Base-by-base conservation (phyloP, 2,888 invertebrate species). In the Hedya salicella region DNA sequence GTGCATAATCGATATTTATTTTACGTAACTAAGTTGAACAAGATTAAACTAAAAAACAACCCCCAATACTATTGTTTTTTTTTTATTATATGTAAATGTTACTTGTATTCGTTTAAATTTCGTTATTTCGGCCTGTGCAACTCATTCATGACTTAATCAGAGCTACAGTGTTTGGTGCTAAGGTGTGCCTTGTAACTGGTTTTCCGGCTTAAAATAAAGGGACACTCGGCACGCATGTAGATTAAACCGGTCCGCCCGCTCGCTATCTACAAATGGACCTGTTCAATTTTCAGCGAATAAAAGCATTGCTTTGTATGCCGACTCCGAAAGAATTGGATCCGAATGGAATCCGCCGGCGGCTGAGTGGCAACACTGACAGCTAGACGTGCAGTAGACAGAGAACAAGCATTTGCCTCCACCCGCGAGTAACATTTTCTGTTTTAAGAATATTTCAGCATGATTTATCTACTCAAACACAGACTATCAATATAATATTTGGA, bases 381-480 rank as follows among this genome's bases (percentile, higher is more conserved):
- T 44, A 56, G 56, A 56, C 44, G 42, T 44, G 30, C 30, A 56
- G 56, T 30, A 30, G 30, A 30, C 56, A 44, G 44, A 13, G 25
- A 44, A 56, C 14, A 16, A 56, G 44, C 11, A 25, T 42, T 42
- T 30, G 16, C 16, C 40, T 21, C 14, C 8, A 11, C 30, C 11
- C 32, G 19, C 39, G 17, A 14, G 16, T 40, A 32, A 36, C 2
- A 53, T 32, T 9, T n/a, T n/a, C 39, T 25, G 1, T 25, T 5
- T n/a, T 8, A 0, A 9, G 40, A 25, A 39, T 39, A 9, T 53
- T 13, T 36, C 4, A 49, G 14, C 19, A n/a, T 32, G 6, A 19
- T 36, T 16, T 14, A 25, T 11, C 17, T 17, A 11, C 13, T 16
- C 16, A 25, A 25, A 25, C 25, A 25, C 6, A n/a, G n/a, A n/a